Percentiles rank a stretch among this genome's conserved stretches.
These are phyloP conservation scores for Disparrhopalites patrizii DNA, from an alignment of 2,888 invertebrate genomes.

Conservation along the genomic window DNA sequence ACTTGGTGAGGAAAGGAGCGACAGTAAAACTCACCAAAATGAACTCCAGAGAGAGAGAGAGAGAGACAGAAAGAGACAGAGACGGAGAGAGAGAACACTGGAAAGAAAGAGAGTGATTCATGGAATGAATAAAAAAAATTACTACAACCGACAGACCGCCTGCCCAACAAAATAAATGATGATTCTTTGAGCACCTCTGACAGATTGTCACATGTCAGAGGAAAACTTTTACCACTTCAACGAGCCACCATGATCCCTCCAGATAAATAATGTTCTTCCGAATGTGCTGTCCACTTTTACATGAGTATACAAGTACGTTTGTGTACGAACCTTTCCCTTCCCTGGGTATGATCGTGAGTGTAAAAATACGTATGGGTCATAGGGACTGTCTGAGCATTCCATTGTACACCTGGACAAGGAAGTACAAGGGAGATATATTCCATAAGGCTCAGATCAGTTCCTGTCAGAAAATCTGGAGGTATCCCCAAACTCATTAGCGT, in stretches of 20 bases:
- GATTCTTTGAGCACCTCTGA: conserved; percentile 37
- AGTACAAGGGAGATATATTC: no score
- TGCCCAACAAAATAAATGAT: conserved; percentile 35
- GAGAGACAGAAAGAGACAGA: not conserved
- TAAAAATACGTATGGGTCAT: no score
- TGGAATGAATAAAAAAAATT: conserved; percentile 8
- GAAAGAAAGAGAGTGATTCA: not conserved
- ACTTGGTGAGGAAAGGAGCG: no score
- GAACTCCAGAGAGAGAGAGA: no score
- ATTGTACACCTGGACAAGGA: no score
- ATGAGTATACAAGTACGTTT: not conserved
- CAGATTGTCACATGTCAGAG: conserved; percentile 37
- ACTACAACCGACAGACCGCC: conserved; percentile 27
- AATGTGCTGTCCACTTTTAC: not conserved
- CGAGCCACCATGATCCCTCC: not conserved
- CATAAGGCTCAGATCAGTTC: no score
- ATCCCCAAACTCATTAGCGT: no score
- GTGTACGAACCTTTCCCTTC: not conserved
- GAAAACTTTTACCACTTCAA: conserved; percentile 9
- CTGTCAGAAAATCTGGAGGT: no score
- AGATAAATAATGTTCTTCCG: not conserved
- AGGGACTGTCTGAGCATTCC: no score
- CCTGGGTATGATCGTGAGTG: no score
- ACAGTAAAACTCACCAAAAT: not conserved
- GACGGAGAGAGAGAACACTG: no score